phyloP scores from a whole-genome alignment of 1,140 invertebrate genomes.

The Penaeus japonicus region DNA sequence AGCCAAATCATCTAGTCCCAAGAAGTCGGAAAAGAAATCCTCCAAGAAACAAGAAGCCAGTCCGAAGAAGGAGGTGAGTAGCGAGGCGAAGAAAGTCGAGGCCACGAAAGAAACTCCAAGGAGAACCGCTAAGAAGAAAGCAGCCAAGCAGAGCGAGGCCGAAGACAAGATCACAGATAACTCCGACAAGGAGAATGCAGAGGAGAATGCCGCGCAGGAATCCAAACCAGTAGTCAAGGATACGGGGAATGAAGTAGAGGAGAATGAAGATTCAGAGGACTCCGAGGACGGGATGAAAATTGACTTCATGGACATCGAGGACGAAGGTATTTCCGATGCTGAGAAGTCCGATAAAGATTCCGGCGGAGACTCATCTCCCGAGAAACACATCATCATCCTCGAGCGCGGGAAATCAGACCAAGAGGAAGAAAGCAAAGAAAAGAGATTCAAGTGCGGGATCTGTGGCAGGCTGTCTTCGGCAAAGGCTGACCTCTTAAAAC shows the following conservation, averaged over 20 bases:
- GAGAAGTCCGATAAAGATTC: not conserved
- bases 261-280: not conserved
- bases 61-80: too few relatives aligned
- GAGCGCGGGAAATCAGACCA: not conserved
- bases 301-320: conserved; percentile 17
- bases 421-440: conserved; percentile 12
- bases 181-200: conserved; percentile 10
- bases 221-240: not conserved
- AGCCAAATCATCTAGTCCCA: too few relatives aligned
- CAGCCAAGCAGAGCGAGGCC: too few relatives aligned
- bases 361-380: not conserved
- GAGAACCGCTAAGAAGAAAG: too few relatives aligned
- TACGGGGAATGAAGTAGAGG: not conserved
- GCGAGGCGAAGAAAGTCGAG: too few relatives aligned
- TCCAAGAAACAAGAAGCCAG: too few relatives aligned
- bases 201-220: not conserved
- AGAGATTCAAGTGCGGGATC: conserved; percentile 48
- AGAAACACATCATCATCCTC: conserved; percentile 24
- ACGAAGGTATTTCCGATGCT: not conserved
- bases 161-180: not conserved
- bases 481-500: conserved; percentile 56
- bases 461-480: conserved; percentile 54
- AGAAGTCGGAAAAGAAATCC: too few relatives aligned
- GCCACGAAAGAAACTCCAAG: too few relatives aligned
- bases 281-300: conserved; percentile 28